Evolutionary conservation across 2,888 invertebrate species (phyloP), one percentile per base, ranked within the genome.

Genomic region (Dolomedes plantarius): DNA sequence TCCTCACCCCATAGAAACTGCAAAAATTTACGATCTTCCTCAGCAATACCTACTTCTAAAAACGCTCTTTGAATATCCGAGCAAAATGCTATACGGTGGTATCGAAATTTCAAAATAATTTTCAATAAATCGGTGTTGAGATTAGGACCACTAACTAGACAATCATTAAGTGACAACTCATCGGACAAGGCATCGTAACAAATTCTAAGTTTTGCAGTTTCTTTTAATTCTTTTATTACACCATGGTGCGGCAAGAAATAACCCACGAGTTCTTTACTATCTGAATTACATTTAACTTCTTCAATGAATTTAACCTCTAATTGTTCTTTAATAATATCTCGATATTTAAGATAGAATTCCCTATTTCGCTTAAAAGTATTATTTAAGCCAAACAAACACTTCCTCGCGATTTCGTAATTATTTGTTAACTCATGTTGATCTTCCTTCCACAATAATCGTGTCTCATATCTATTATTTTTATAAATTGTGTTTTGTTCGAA

Each of bases 241-340:
- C 50, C 29, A 23, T 72, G 50, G 39, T 46, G 72, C 0, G 46
- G 75, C 7, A 76, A 1, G 16, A 64, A 74, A 64, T 64, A 27
- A 9, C 32, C 62, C 62, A 36, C 62, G n/a, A 32, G 36, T 36
- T 13, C 39, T 27, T 64, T 0, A 39, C 28, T 28, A 41, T 73
- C 39, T 39, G 19, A 29, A 67, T 31, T 46, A 29, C 67, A 29
- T 67, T 11, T 13, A 7, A 64, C 36, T 19, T 1, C 2, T 39
- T 64, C 36, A 0, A 64, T 16, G 29, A 50, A 46, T 1, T 31
- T 39, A 39, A 69, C n/a, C 9, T 36, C 19, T 23, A 69, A 39
- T 11, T 69, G 39, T 69, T 69, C 69, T 36, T 39, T 19, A 69
- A 69, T 69, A 19, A 69, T 69, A 1, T 69, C 69, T 6, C 27